phyloP scores from a whole-genome alignment of 2,888 invertebrate genomes.

The Crossocerus cetratus region DNA sequence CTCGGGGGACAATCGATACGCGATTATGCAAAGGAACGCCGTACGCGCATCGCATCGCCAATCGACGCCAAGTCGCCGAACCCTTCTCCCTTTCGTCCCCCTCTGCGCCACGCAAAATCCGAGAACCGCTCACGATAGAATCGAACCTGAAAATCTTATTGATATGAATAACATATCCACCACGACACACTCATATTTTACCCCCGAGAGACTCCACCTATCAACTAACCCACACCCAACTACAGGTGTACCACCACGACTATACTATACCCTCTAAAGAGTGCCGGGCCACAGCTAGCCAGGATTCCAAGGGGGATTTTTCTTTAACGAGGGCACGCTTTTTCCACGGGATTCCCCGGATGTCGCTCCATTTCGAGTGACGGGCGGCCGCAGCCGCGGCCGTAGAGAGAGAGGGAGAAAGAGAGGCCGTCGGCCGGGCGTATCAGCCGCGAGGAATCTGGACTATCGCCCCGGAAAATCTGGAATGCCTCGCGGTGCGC shows the following conservation, averaged over 20 bases:
- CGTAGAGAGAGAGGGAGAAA: too few relatives aligned
- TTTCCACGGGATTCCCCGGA: conserved; percentile 32
- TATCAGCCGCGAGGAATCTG: conserved; percentile 55
- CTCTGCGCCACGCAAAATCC: not conserved
- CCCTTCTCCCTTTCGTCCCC: not conserved
- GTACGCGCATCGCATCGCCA: not conserved
- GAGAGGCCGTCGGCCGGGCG: too few relatives aligned
- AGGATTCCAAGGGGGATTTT: conserved; percentile 50
- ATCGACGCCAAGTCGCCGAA: too few relatives aligned
- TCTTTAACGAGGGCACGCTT: conserved; percentile 30
- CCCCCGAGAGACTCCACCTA: not conserved
- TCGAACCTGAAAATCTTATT: too few relatives aligned
- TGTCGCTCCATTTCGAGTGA: conserved; percentile 51
- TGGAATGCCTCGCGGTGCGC: conserved; percentile 38
- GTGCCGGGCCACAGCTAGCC: conserved; percentile 7
- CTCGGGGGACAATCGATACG: not conserved
- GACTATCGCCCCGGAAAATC: conserved; percentile 55
- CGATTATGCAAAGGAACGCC: not conserved
- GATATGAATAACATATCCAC: too few relatives aligned
- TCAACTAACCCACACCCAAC: too few relatives aligned
- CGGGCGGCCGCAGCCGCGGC: too few relatives aligned
- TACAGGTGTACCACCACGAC: too few relatives aligned
- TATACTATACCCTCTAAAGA: too few relatives aligned
- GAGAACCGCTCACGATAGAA: too few relatives aligned
- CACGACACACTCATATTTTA: not conserved